Evolutionary conservation across 2,888 invertebrate species (phyloP), one percentile per base, ranked within the genome.

Genomic region (Standfussiana lucernea): DNA sequence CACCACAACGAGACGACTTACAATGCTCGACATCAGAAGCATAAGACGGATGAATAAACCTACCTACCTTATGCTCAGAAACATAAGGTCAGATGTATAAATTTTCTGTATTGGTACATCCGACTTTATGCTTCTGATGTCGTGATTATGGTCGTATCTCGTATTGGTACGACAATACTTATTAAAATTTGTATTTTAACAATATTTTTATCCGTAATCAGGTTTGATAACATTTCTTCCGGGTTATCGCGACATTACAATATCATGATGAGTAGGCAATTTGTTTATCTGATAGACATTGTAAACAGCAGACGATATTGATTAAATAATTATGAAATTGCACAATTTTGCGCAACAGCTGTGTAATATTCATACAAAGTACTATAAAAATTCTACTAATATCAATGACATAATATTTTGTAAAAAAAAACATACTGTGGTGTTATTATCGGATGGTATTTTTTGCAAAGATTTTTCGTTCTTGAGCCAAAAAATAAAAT

Each of bases 331-430:
- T 32, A 42, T 15, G 5, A 28, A 28, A 72, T 72, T 72, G 28
- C 66, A 64, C 47, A 66, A 66, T 47, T 37, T 65, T 65, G 72
- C 18, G 72, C 21, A 72, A 72, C 28, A 50, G 10, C 3, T 15
- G 15, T 72, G 66, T n/a, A 71, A 62, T 37, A 62, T 40, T n/a
- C 7, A 7, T 7, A 37, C 13, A 13, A 11, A 37, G 62, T 37
- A 15, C 21, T 28, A 2, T 6, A 56, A 18, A 18, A 56, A 18
- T 28, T 56, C 2, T 28, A 21, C 5, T 11, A 50, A 53, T n/a
- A 53, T 13, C n/a, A n/a, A n/a, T 21, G 61, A 10, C 8, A 3
- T 59, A 59, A 59, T 10, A 10, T 18, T 32, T 32, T 24, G 21
- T 47, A 24, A 24, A 3, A 50, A 24, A 50, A 10, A 24, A n/a